A percentile compares a stretch with the other conserved stretches of the same genome.
phyloP scores from a whole-genome alignment of 2,888 invertebrate genomes.

The Syrista parreyssii region DNA sequence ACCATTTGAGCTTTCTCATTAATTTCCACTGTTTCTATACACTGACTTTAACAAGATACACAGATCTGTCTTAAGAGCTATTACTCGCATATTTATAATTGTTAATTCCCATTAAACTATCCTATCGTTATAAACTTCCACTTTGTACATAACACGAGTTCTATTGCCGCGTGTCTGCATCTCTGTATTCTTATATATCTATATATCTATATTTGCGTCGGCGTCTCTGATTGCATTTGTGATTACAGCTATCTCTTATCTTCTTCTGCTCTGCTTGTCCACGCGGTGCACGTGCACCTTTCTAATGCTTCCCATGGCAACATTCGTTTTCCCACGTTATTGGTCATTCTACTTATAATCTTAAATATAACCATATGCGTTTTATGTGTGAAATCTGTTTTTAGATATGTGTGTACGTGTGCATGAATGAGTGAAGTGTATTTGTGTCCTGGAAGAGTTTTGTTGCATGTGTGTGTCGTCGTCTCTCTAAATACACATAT shows the following conservation, averaged over 20 bases:
- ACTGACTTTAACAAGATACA: not conserved
- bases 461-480: not conserved
- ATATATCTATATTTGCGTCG: not conserved
- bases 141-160: conserved; percentile 1
- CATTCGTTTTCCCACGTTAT: not conserved
- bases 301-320: not conserved
- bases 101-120: conserved; percentile 5
- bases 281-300: not conserved
- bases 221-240: not conserved
- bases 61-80: not conserved
- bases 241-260: not conserved
- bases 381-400: not conserved
- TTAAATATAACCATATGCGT: not conserved
- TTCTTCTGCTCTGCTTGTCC: not conserved
- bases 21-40: not conserved
- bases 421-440: not conserved
- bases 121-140: not conserved
- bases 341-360: not conserved
- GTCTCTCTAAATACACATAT: not conserved
- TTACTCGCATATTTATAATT: not conserved
- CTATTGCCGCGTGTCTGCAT: not conserved
- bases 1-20: not conserved
- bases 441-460: not conserved
- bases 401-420: not conserved
- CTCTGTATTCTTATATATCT: not conserved